Evolutionary conservation across 2,888 invertebrate species (phyloP), one percentile per base, ranked within the genome.

Genomic region (Polymixis flavicincta): DNA sequence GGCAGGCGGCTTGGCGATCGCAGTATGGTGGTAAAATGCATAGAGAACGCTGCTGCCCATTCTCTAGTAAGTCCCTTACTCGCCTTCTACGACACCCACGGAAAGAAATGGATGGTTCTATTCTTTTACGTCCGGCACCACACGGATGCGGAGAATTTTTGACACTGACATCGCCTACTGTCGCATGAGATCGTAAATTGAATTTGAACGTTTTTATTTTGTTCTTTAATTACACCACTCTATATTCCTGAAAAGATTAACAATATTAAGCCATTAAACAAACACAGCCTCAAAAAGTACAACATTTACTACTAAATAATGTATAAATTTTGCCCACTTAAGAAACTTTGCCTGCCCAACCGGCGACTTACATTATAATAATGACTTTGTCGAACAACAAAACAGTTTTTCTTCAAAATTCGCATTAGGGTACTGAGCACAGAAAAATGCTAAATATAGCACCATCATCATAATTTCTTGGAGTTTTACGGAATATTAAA

Each of bases 341-440:
- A 85, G 89, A 74, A 86, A 88, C 80, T 88, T 86, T 84, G 88
- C 83, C 87, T 76, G 87, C 82, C 93, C 95, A 95, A 93, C 94
- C 95, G 94, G 92, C 94, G 95, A 93, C 93, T 90, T 88, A 90
- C 92, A 95, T 96, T 96, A 95, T 93, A 90, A 93, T 96, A 96
- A 96, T 92, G 94, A 95, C 93, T 83, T 93, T 93, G 89, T 88
- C 74, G 78, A 92, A 92, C 93, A 94, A 92, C 93, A 89, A 89
- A 66, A 89, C 89, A 83, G 82, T 88, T 91, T 92, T 93, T 94
- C 88, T 93, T 92, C 85, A 87, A 90, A 94, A 94, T 90, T 93
- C 93, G 85, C 94, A 93, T 95, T 95, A 95, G 87, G 85, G 93
- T 93, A 94, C 91, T 74, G 90, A 83, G 83, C 83, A 85, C 93